A percentile compares a stretch with the other conserved stretches of the same genome.
phyloP scores from a whole-genome alignment of 1,140 invertebrate genomes.

The Micrasema longulum region DNA sequence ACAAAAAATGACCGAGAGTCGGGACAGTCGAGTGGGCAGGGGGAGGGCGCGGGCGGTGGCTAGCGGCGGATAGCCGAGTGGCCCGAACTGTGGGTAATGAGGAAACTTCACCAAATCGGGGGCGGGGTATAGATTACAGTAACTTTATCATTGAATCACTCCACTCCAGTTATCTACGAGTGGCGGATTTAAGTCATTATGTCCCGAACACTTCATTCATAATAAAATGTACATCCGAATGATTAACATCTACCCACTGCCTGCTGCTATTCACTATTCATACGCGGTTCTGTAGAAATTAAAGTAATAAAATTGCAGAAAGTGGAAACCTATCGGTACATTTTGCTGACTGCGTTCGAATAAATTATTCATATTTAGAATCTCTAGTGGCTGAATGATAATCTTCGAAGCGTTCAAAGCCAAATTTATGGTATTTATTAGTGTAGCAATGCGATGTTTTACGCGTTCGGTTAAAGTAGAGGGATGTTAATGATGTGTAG shows the following conservation, averaged over 20 bases:
- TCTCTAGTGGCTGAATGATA: no score
- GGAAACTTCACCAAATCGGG: slow-evolving; percentile 19
- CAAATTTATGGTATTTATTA: no score
- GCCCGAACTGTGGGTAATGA: not conserved
- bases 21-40: not conserved
- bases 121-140: not conserved
- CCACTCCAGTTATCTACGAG: slow-evolving; percentile 14
- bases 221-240: not conserved
- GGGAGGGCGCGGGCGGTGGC: not conserved
- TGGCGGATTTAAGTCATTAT: slow-evolving; percentile 12
- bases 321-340: no score
- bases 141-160: slow-evolving; percentile 2
- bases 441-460: no score
- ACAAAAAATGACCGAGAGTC: slow-evolving; percentile 18
- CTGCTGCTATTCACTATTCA: no score
- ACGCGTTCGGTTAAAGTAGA: no score
- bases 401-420: no score
- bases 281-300: no score
- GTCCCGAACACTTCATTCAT: slow-evolving; percentile 11
- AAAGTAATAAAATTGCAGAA: no score
- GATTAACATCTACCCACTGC: not conserved
- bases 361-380: no score
- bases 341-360: no score
- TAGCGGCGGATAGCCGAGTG: not conserved
- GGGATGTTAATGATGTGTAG: no score